Conservation (phyloP, 1,140 invertebrate species). For the Sarcophaga bullata region DNA sequence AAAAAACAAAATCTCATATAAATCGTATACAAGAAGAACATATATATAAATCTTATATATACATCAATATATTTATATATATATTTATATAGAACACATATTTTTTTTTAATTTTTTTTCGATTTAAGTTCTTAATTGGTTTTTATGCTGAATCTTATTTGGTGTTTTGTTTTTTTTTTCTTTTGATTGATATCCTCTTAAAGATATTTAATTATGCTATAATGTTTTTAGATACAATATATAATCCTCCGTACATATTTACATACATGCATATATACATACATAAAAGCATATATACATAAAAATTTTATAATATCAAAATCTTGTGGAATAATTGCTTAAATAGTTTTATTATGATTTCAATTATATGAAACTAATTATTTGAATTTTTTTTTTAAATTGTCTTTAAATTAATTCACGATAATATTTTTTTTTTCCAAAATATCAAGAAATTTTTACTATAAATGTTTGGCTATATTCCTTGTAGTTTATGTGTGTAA, state of each 20-base stretch:
- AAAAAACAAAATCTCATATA: conserved; percentile 17
- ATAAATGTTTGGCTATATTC: conserved; percentile 22
- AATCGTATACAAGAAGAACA: conserved; percentile 14
- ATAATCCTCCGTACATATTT: conserved; percentile 5
- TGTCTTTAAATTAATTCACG: neutral
- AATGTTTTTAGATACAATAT: neutral
- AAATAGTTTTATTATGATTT: neutral
- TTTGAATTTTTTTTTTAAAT: neutral
- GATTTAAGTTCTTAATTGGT: neutral
- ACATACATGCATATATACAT: neutral
- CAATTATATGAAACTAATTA: too few relatives aligned
- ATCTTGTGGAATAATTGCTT: conserved; percentile 6
- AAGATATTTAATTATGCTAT: neutral
- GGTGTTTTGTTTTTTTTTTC: neutral
- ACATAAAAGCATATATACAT: neutral
- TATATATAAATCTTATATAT: conserved; percentile 29
- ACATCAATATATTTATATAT: conserved; percentile 10
- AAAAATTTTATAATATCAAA: neutral
- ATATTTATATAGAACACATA: conserved; percentile 29
- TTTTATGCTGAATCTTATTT: too few relatives aligned
- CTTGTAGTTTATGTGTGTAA: conserved; percentile 24
- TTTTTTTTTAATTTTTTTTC: neutral
- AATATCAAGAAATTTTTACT: neutral
- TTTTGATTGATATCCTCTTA: neutral
- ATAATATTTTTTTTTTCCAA: neutral